phyloP scores from a whole-genome alignment of 2,888 invertebrate species.

The Temnothorax unifasciatus region DNA sequence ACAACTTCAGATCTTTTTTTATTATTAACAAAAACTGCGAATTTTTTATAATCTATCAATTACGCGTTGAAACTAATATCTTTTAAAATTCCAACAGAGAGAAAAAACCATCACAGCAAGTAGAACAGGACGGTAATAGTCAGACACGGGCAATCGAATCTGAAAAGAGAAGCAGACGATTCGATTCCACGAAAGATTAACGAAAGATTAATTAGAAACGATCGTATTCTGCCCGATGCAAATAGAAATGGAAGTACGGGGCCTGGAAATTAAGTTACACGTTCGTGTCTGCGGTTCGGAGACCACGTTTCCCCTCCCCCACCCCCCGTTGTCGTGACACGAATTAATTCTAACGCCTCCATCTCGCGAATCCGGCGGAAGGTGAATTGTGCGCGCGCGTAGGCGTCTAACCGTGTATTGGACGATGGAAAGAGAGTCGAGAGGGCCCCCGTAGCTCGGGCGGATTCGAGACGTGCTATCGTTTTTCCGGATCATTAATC shows the following conservation, averaged over 20 bases:
- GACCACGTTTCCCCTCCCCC: background rate
- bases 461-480: constrained; percentile 70
- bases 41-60: constrained; percentile 18
- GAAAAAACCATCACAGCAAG: background rate
- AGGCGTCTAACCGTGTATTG: constrained; percentile 34
- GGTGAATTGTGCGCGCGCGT: constrained; percentile 20
- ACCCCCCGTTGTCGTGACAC: constrained; percentile 31
- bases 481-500: constrained; percentile 76
- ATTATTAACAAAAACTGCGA: background rate
- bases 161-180: constrained; percentile 4
- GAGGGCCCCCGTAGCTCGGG: constrained; percentile 43
- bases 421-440: constrained; percentile 14
- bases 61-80: background rate
- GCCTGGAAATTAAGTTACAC: constrained; percentile 42
- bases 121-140: background rate
- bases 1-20: background rate
- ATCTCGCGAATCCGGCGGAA: constrained; percentile 32
- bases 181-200: constrained; percentile 42
- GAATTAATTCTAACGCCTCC: constrained; percentile 46
- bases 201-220: constrained; percentile 47
- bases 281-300: constrained; percentile 31
- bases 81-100: background rate
- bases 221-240: constrained; percentile 13
- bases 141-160: background rate
- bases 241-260: constrained; percentile 26